These are phyloP conservation scores for Ictidomys tridecemlineatus DNA, from an alignment of 2,113 vertebrate species.

Conservation along the genomic window DNA sequence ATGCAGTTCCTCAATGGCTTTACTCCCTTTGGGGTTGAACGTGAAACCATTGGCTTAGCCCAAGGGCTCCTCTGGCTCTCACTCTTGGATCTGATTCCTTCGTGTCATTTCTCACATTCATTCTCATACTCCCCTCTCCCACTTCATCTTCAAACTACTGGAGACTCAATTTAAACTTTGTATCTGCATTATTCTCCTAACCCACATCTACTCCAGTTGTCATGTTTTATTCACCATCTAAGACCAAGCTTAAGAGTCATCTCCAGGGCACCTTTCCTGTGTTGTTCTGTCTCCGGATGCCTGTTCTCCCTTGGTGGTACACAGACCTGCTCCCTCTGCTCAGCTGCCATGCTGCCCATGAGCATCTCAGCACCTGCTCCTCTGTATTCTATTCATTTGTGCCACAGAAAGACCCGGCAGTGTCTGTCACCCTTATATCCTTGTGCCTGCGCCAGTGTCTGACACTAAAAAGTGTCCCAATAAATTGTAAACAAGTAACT, in stretches of 20 bases:
- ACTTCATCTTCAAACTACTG: neutral
- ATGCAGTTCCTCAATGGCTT: fast-evolving
- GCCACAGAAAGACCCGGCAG: neutral
- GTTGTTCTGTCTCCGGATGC: too few relatives aligned
- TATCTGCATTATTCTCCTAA: neutral
- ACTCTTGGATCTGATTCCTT: neutral
- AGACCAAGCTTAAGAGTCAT: neutral
- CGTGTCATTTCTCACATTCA: neutral
- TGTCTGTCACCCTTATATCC: neutral
- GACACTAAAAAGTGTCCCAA: neutral
- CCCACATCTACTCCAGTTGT: neutral
- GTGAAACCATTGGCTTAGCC: too few relatives aligned
- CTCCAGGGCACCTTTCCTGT: too few relatives aligned
- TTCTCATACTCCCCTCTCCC: neutral
- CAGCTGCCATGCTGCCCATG: too few relatives aligned
- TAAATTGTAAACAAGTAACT: constrained; percentile 30
- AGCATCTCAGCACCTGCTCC: neutral
- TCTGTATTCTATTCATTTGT: neutral
- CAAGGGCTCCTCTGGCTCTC: fast-evolving
- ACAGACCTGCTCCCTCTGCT: fast-evolving
- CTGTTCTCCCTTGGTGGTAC: neutral
- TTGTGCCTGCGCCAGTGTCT: neutral
- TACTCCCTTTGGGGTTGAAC: neutral
- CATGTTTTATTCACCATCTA: neutral
- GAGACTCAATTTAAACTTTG: neutral